Conservation (phyloP, 2,888 invertebrate genomes). For the Spilosoma lubricipeda region DNA sequence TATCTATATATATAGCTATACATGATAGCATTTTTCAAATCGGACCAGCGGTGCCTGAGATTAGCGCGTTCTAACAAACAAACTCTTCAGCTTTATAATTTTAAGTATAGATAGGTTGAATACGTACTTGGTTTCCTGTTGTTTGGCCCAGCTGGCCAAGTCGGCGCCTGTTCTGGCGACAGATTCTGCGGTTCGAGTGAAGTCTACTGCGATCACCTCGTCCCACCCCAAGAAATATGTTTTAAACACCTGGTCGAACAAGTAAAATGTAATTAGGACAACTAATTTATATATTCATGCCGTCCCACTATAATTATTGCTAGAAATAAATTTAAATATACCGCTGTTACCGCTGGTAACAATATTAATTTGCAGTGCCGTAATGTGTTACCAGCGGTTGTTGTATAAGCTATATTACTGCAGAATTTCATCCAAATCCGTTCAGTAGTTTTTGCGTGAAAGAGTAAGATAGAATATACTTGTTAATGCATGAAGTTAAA, state of each 20-base stretch:
- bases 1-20: no score
- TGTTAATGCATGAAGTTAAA: no score
- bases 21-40: no score
- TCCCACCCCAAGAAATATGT: conserved; percentile 99
- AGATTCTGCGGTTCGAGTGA: conserved; percentile 98
- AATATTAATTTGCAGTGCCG: background rate
- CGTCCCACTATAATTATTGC: background rate
- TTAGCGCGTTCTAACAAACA: no score
- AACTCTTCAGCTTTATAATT: no score
- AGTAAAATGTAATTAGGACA: background rate
- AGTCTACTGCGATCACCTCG: conserved; percentile 99
- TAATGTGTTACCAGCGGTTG: background rate
- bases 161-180: conserved; percentile 98
- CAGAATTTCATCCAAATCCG: no score
- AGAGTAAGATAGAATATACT: no score
- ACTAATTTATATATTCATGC: background rate
- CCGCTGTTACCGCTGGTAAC: no score
- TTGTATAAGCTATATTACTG: no score
- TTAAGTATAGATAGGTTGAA: no score
- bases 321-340: background rate
- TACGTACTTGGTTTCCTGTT: conserved; percentile 93
- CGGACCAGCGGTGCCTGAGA: no score
- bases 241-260: conserved; percentile 92
- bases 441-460: no score
- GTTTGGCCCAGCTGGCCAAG: conserved; percentile 95